Base-by-base conservation (phyloP, 2,888 invertebrate species). In the Papilio gigon region DNA sequence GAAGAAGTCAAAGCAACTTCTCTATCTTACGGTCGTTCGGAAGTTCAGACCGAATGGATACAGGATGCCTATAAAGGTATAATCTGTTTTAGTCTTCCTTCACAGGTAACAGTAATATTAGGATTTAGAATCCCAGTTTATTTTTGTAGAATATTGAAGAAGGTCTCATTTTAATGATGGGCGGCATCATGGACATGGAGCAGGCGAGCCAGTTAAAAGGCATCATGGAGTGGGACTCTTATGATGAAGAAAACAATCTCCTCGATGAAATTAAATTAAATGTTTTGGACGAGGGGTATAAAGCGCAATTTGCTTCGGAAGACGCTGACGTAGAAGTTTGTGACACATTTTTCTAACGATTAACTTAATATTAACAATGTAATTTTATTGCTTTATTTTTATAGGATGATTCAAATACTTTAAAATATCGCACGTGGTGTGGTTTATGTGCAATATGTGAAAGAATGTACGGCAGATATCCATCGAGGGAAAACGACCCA, bases 381-480 rank as follows among this genome's bases (percentile, higher is more conserved):
- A 11, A 47, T 47, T 22, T 22, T 22, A 1, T 22, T 12, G 2
- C 11, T 47, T 67, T 75, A 75, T 74, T 71, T 65, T 84, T 83
- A 11, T 79, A 92, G 91, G 70, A 78, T 9, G 80, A 87, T 20
- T 80, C 83, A 1, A 88, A 92, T 30, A 84, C 90, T 0, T 79
- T 95, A 56, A 94, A 95, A 78, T 97, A 96, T 82, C 93, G 95
- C 25, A 94, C 94, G 0, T 97, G 96, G 95, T 96, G 96, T 78
- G 96, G 97, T 0, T 85, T 97, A 42, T 95, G 95, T 73, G 96
- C 96, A 0, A 91, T 95, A 65, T 95, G 95, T 72, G 97, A 97
- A 83, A 92, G 97, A 64, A 87, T 95, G 75, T 90, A 94, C 58
- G 94, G 95, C 47, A 86, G 93, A 0, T 87, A 94, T 35, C 93